Conservation (phyloP, 2,888 invertebrate species). For the Ectemnius lituratus region DNA sequence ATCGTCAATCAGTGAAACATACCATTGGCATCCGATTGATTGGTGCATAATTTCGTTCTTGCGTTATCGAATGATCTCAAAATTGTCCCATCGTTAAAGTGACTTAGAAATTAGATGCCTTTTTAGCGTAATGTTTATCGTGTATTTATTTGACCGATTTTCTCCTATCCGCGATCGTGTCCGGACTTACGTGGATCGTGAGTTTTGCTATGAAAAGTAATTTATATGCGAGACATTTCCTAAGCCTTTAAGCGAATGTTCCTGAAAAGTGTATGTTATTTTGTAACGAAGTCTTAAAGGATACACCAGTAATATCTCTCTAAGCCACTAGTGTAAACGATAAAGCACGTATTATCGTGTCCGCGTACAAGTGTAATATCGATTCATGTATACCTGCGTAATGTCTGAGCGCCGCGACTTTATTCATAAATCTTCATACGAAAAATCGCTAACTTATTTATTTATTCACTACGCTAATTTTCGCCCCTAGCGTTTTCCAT, state of each 20-base stretch:
- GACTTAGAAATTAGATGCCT: slow-evolving; percentile 17
- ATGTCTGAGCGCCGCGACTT: slow-evolving; percentile 26
- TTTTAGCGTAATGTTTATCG: neutral
- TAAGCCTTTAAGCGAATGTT: slow-evolving; percentile 41
- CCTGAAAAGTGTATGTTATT: slow-evolving; percentile 41
- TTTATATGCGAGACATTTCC: slow-evolving; percentile 34
- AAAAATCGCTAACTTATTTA: slow-evolving; percentile 48
- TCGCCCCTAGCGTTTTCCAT: neutral
- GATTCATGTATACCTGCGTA: slow-evolving; percentile 13
- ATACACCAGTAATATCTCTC: slow-evolving; percentile 10
- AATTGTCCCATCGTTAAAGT: slow-evolving; percentile 27
- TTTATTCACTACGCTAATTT: slow-evolving; percentile 42
- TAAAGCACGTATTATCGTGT: neutral
- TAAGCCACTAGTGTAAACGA: too few species aligned
- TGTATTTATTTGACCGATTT: slow-evolving; percentile 42
- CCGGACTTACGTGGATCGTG: slow-evolving; percentile 51
- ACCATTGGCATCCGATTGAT: slow-evolving; percentile 19
- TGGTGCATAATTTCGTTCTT: slow-evolving; percentile 42
- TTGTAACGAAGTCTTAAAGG: slow-evolving; percentile 25
- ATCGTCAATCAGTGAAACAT: slow-evolving; percentile 38
- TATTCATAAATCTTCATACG: slow-evolving; percentile 23
- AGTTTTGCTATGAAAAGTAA: slow-evolving; percentile 31
- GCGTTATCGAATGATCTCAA: slow-evolving; percentile 39
- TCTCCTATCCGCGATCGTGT: slow-evolving; percentile 15
- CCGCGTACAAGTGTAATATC: neutral